These are phyloP conservation scores for Melanaphis sacchari DNA, from an alignment of 1,140 invertebrate genomes.

Conservation along the genomic window DNA sequence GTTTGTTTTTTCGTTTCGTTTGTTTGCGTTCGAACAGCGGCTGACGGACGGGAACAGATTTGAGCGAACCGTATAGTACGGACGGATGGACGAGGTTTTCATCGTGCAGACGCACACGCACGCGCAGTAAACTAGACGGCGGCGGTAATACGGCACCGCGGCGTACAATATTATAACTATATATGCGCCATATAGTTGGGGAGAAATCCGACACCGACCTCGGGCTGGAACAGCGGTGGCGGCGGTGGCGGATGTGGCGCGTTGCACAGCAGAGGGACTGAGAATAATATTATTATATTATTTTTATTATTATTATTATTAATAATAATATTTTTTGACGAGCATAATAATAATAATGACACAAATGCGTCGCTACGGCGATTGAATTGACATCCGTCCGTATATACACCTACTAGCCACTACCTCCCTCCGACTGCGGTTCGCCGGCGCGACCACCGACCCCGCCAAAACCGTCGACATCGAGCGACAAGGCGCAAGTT, in stretches of 20 bases:
- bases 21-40: not conserved
- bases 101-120: not conserved
- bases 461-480: not conserved
- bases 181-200: not conserved
- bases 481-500: not conserved
- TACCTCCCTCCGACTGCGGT: no score
- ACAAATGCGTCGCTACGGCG: not conserved
- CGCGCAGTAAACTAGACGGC: not conserved
- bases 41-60: not conserved
- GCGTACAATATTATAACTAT: not conserved
- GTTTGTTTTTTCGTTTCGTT: not conserved
- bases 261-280: not conserved
- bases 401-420: no score
- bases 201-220: not conserved
- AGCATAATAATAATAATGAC: conserved; percentile 7
- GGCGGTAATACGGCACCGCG: not conserved
- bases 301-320: not conserved
- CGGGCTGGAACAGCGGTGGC: not conserved
- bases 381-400: not conserved
- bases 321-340: conserved; percentile 7
- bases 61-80: not conserved
- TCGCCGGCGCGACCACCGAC: no score
- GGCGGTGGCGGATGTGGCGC: conserved; percentile 1
- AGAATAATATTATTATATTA: not conserved
- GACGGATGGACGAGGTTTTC: not conserved